Evolutionary conservation across 2,888 invertebrate genomes (phyloP).

Genomic region (Resseliella maxima): DNA sequence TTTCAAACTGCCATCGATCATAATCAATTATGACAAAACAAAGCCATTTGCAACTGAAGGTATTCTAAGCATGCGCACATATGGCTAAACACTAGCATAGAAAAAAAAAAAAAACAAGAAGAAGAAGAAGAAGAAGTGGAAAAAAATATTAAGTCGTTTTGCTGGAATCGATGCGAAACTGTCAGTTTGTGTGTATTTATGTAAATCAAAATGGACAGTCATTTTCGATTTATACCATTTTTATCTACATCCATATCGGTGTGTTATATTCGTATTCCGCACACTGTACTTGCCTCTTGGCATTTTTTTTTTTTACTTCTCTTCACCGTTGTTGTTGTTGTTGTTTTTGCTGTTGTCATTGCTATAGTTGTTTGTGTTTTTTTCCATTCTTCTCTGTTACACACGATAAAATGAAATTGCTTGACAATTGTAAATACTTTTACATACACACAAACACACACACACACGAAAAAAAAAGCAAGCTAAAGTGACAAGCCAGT

Average conservation of each 20-base stretch:
- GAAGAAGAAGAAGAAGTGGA: neutral
- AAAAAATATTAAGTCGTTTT: neutral
- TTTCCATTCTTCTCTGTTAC: neutral
- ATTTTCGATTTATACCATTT: slow-evolving; percentile 30
- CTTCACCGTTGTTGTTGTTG: too few relatives aligned
- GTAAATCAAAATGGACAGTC: slow-evolving; percentile 27
- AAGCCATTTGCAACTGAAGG: neutral
- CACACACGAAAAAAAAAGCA: too few relatives aligned
- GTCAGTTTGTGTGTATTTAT: slow-evolving; percentile 29
- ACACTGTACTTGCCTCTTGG: neutral
- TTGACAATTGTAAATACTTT: slow-evolving; percentile 25
- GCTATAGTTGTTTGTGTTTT: too few relatives aligned
- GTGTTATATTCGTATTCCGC: neutral
- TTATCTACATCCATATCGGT: slow-evolving; percentile 19
- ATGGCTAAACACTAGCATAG: neutral
- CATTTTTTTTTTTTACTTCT: neutral
- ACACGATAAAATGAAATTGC: neutral
- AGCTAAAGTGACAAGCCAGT: neutral
- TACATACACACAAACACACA: neutral
- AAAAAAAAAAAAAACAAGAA: neutral
- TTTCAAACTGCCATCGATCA: neutral
- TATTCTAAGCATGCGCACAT: neutral
- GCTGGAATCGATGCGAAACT: slow-evolving; percentile 1
- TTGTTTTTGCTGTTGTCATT: too few relatives aligned
- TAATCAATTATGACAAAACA: slow-evolving; percentile 40